Evolutionary conservation across 2,888 invertebrate species (phyloP), one percentile per base, ranked within the genome.

Genomic region (Limnephilus marmoratus): DNA sequence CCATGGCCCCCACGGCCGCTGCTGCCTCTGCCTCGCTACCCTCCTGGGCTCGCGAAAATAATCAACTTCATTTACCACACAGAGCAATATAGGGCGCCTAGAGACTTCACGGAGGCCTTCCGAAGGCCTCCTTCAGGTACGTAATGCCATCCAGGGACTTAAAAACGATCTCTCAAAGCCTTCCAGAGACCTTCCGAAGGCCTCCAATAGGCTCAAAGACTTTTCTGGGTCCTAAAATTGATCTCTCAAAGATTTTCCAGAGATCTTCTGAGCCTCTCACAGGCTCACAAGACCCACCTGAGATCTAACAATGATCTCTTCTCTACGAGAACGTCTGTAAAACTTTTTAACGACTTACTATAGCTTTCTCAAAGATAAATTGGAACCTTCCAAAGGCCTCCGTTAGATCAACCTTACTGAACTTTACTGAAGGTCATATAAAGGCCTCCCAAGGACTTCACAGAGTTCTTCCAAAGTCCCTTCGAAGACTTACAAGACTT

Each of bases 11-110:
- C 18, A 68, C 83, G 37, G 80, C 85, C 37, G 92, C 90, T 81
- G 85, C 85, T 7, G 86, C 91, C 81, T 92, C 92, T 45, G 81
- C 90, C 53, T 92, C 92, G 91, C 81, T 92, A 91, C 90, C 34
- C 31, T 92, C 92, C 92, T 92, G 92, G 81, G 92, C 81, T 81
- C 88, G 81, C 81, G 37, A 89, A 80, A 89, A 89, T 81, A 89
- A 80, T 89, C 88, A 89, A 37, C 88, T 24, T 85, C 85, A 85
- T 85, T 85, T 41, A 68, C 68, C 68, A 68, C 24, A 68, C 68
- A 24, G 9, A 5, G 68, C 68, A 68, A 68, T 68, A 24, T 24
- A 24, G 5, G 18, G 5, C 68, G 18, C 24, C 18, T 7, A 24
- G 24, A 24, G 68, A 68, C 24, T 24, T 24, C 0, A 68, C 24